Evolutionary conservation across 2,113 vertebrate genomes (phyloP), one percentile per base, ranked within the genome.

Genomic region (Epinephelus cyanopodus): DNA sequence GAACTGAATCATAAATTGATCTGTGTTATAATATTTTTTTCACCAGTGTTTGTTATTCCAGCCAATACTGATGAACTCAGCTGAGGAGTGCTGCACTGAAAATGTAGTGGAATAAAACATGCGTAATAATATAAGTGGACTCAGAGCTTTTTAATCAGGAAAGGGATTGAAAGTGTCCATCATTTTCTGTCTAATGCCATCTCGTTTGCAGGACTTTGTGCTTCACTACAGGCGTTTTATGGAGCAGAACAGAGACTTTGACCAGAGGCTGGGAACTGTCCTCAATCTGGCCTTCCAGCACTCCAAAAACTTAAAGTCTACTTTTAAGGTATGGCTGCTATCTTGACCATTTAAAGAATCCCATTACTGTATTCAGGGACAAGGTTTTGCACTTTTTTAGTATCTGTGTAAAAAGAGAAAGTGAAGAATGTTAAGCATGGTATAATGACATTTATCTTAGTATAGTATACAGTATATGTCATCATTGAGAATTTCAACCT

Each of bases 221-320:
- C 78, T 29, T 75, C 95, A 94, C 84, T 95, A 93, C 70, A 82
- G 87, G 48, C 86, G 74, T 82, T 96, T 95, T 75, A 92, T 95
- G 90, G 94, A 95, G 77, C 94, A 96, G 88, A 95, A 94, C 86
- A 95, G 85, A 90, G 93, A 96, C 86, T 96, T 96, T 86, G 95
- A 96, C 92, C 95, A 95, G 79, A 94, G 95, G 25, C 90, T 96
- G 74, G 94, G 93, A 83, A 95, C 95, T 33, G 92, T 96, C 80
- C 92, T 97, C 87, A 96, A 97, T 91, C 81, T 95, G 87, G 90
- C 93, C 69, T 97, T 97, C 92, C 93, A 95, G 67, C 92, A 96
- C 81, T 96, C 95, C 62, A 95, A 93, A 87, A 93, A 93, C 86
- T 87, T 96, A 47, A 92, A 95, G 92, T 93, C 94, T 54, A 84